Conservation (phyloP, 2,113 vertebrate species). For the Climacteris rufus region DNA sequence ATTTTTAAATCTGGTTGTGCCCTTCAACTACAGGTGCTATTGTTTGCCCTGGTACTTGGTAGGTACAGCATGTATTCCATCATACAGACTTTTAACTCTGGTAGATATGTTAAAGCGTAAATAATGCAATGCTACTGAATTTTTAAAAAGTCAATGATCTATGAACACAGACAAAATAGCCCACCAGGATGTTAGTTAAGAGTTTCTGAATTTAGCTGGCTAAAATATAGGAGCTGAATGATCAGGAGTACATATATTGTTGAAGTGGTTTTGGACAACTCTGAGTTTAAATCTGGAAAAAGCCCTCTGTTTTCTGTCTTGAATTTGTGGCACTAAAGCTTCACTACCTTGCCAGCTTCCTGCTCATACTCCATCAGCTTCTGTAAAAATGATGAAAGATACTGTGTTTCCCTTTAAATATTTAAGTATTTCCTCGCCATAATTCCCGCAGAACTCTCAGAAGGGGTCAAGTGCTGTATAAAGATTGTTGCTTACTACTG, state of each 20-base stretch:
- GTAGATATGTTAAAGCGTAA: neutral
- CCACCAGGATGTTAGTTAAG: neutral
- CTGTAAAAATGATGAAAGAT: neutral
- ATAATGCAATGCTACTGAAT: neutral
- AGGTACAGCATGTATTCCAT: neutral
- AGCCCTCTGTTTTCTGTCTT: neutral
- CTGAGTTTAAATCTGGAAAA: neutral
- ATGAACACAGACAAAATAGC: neutral
- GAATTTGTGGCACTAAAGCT: neutral
- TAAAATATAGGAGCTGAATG: neutral
- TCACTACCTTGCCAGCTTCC: neutral
- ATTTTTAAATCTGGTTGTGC: neutral
- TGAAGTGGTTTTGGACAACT: neutral
- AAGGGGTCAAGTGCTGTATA: neutral
- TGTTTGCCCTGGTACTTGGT: neutral
- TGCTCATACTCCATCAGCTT: neutral
- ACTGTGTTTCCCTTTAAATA: neutral
- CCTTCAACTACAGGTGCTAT: neutral
- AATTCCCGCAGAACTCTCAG: neutral
- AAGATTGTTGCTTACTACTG: neutral
- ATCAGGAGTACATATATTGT: neutral
- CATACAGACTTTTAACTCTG: neutral
- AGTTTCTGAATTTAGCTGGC: neutral
- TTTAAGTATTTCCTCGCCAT: neutral
- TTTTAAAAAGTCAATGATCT: neutral